phyloP scores from a whole-genome alignment of 92 coral and sea anemone species.

The Epizoanthus ramosus region DNA sequence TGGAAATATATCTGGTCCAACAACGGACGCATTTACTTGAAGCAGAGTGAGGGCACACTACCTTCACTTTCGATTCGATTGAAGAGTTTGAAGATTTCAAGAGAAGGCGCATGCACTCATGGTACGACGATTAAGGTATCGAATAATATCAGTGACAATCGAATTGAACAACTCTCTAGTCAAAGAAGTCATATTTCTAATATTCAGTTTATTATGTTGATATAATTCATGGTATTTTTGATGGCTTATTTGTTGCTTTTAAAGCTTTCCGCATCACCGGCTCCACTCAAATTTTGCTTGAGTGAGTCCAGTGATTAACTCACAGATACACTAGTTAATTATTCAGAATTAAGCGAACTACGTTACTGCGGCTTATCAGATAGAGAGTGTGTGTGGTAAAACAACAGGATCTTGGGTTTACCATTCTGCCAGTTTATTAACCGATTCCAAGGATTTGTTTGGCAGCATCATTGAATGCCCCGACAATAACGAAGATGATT shows the following conservation, averaged over 20 bases:
- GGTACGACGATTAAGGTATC: neutral
- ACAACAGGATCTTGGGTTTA: constrained; percentile 4
- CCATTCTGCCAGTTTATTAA: neutral
- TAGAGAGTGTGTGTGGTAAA: too few relatives aligned
- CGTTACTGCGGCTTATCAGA: too few relatives aligned
- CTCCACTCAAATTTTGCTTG: neutral
- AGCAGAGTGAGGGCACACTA: neutral
- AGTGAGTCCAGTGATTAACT: neutral
- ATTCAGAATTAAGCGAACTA: too few relatives aligned
- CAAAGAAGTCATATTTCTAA: neutral
- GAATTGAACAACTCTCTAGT: neutral
- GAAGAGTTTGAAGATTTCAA: constrained; percentile 22
- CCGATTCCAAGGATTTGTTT: neutral
- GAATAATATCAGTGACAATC: neutral
- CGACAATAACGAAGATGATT: constrained; percentile 9
- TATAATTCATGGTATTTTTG: too few relatives aligned
- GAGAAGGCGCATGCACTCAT: neutral
- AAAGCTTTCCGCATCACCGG: constrained; percentile 15
- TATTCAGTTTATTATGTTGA: neutral
- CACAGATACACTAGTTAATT: neutral
- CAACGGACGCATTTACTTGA: constrained; percentile 13
- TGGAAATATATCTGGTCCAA: constrained; percentile 18
- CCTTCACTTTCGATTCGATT: neutral
- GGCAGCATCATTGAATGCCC: neutral
- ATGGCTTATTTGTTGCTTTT: too few relatives aligned